Evolutionary conservation across 2,888 invertebrate species (phyloP).

Genomic region (Leistus spinibarbis): DNA sequence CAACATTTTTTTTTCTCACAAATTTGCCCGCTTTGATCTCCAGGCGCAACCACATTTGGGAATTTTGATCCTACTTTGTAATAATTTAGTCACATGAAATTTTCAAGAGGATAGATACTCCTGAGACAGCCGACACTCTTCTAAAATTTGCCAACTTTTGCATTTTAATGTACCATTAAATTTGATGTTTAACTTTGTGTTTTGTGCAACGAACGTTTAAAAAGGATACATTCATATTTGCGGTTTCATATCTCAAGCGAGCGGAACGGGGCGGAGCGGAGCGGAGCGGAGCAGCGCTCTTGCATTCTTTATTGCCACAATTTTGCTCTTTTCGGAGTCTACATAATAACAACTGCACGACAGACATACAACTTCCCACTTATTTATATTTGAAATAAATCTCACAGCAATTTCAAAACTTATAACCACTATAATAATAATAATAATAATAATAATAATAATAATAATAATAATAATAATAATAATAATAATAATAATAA

Average conservation of each 20-base stretch:
- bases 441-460: no score
- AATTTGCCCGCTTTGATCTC: constrained; percentile 24
- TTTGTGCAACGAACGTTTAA: not conserved
- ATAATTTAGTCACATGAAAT: constrained; percentile 38
- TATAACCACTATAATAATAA: not conserved
- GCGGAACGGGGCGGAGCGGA: no score
- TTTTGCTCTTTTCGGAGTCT: not conserved
- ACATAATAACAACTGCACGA: not conserved
- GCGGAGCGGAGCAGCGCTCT: no score
- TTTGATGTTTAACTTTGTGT: not conserved
- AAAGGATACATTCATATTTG: not conserved
- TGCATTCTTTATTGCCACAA: not conserved
- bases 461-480: no score
- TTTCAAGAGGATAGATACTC: constrained; percentile 21
- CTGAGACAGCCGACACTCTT: not conserved
- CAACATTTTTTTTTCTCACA: constrained; percentile 7
- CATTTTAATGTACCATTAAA: constrained; percentile 5
- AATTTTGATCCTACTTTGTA: constrained; percentile 34
- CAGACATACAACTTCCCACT: not conserved
- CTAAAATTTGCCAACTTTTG: not conserved
- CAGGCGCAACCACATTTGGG: constrained; percentile 31
- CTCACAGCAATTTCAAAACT: not conserved
- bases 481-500: no score
- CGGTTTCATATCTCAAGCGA: not conserved
- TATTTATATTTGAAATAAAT: not conserved